Percentiles rank a stretch among this genome's conserved stretches.
These are phyloP conservation scores for Trichogramma dendrolimi DNA, from an alignment of 2,888 invertebrate genomes.

Conservation along the genomic window DNA sequence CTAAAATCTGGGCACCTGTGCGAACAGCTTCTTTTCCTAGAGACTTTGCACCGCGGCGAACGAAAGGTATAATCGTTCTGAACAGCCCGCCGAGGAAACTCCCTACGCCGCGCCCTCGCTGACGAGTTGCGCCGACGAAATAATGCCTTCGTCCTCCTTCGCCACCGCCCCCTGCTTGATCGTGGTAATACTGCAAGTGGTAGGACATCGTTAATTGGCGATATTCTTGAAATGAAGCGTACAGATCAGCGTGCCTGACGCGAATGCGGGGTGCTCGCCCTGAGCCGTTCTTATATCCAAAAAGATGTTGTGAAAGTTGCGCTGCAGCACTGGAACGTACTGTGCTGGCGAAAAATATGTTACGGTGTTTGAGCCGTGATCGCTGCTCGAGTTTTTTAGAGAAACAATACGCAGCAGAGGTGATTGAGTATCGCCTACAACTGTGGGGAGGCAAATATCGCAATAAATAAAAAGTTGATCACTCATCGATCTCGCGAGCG, in stretches of 20 bases:
- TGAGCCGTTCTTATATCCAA: slow-evolving; percentile 24
- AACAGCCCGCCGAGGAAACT: background rate
- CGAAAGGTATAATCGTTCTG: background rate
- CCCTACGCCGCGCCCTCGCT: background rate
- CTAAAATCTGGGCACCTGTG: background rate
- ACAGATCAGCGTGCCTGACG: slow-evolving; percentile 20
- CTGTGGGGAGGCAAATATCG: slow-evolving; percentile 34
- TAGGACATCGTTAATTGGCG: background rate
- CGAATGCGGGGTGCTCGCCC: slow-evolving; percentile 11
- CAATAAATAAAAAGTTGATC: slow-evolving; percentile 33
- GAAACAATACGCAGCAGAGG: slow-evolving; percentile 34
- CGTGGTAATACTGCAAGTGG: background rate
- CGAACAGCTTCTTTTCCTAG: background rate
- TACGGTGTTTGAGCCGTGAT: slow-evolving; percentile 19
- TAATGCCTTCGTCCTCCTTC: slow-evolving; percentile 1
- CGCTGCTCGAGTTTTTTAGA: slow-evolving; percentile 25
- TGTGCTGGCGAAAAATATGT: background rate
- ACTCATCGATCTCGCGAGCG: slow-evolving; percentile 24
- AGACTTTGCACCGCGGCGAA: background rate
- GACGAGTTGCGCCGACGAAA: background rate
- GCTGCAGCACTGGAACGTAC: slow-evolving; percentile 27
- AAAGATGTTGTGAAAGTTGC: slow-evolving; percentile 6
- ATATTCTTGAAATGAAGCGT: slow-evolving; percentile 18
- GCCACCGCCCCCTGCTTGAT: background rate
- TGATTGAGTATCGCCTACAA: slow-evolving; percentile 34